Percentiles rank a stretch among this genome's conserved stretches.
These are phyloP conservation scores for Capromys pilorides DNA, from an alignment of 2,797 vertebrate species.

Conservation along the genomic window DNA sequence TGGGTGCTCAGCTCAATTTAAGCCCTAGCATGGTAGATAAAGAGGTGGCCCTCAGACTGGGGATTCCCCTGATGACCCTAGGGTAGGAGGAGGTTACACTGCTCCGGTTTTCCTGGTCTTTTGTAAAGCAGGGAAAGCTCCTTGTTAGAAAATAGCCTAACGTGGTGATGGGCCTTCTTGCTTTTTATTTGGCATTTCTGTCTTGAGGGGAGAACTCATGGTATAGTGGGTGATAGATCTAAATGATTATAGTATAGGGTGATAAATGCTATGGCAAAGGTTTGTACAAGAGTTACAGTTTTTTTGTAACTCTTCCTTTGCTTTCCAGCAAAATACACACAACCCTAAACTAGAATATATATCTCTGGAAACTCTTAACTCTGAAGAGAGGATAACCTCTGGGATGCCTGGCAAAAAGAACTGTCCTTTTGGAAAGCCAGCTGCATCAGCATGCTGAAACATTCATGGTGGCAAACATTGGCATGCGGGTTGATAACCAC, in stretches of 20 bases:
- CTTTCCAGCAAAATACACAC: conserved; percentile 45
- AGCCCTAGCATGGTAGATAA: neutral
- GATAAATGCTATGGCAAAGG: neutral
- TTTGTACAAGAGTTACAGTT: conserved; percentile 2
- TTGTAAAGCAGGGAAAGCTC: conserved; percentile 27
- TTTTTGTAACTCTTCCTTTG: conserved; percentile 29
- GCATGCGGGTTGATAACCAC: conserved; percentile 60
- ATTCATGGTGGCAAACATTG: conserved; percentile 72
- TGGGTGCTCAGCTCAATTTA: conserved; percentile 4
- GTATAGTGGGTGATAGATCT: neutral
- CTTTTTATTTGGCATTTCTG: conserved; percentile 45
- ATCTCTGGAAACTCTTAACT: conserved; percentile 53
- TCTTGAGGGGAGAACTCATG: neutral
- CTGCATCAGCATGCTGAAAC: conserved; percentile 72
- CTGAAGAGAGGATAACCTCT: conserved; percentile 65
- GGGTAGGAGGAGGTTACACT: neutral
- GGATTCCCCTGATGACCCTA: neutral
- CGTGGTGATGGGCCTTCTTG: neutral
- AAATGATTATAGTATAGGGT: neutral
- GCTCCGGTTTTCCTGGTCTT: neutral
- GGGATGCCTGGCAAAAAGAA: conserved; percentile 64
- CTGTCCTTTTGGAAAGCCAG: conserved; percentile 71
- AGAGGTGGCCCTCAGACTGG: neutral
- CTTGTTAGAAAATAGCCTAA: conserved; percentile 30
- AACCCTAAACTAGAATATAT: conserved; percentile 57